A percentile compares a stretch with the other conserved stretches of the same genome.
These are phyloP conservation scores for Cistogaster globosa DNA, from an alignment of 2,888 invertebrate genomes.

Conservation along the genomic window DNA sequence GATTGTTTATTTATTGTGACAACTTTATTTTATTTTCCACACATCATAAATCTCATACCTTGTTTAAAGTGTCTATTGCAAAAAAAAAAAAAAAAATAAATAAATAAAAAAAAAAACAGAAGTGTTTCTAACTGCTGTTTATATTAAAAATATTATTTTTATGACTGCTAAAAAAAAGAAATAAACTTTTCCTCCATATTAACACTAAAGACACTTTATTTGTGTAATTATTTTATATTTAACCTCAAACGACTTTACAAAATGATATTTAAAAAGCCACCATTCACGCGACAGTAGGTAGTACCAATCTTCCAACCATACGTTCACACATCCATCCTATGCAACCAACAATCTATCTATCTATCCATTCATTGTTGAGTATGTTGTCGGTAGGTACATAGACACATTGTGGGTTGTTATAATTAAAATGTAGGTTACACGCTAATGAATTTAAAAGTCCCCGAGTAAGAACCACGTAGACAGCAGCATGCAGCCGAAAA, in stretches of 20 bases:
- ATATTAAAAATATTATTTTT: conserved; percentile 24
- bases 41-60: conserved; percentile 22
- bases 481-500: conserved; percentile 31
- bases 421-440: conserved; percentile 70
- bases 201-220: conserved; percentile 59
- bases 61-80: conserved; percentile 26
- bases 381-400: conserved; percentile 19
- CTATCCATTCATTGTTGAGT: conserved; percentile 16
- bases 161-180: conserved; percentile 19
- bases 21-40: not conserved
- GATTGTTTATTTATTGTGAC: conserved; percentile 1
- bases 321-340: conserved; percentile 2
- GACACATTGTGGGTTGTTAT: conserved; percentile 46
- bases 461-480: conserved; percentile 38
- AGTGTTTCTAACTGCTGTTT: conserved; percentile 14
- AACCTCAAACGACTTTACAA: conserved; percentile 66
- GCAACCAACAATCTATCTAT: not conserved
- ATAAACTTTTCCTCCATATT: conserved; percentile 26
- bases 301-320: conserved; percentile 24
- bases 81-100: too few species aligned
- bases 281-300: conserved; percentile 28
- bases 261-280: conserved; percentile 58
- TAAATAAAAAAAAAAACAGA: too few species aligned
- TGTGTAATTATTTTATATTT: conserved; percentile 69
- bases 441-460: conserved; percentile 69